Evolutionary conservation across 92 coral and sea anemone species (phyloP).

Genomic region (Parazoanthus swiftii): DNA sequence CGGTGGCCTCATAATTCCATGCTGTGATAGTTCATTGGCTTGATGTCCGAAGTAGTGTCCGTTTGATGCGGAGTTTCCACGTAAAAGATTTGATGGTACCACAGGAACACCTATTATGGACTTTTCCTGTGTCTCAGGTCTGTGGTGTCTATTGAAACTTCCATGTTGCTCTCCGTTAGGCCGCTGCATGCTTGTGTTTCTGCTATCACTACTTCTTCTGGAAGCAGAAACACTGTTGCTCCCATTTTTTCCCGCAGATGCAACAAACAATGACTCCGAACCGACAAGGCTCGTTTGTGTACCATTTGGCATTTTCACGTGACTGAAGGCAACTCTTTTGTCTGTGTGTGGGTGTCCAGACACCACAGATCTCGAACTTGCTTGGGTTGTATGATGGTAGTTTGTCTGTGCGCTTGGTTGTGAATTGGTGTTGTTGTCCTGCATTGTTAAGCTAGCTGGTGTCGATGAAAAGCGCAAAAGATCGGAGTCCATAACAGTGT

Average conservation of each 20-base stretch:
- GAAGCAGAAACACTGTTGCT: neutral
- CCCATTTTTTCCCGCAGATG: constrained; percentile 11
- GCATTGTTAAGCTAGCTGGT: constrained; percentile 3
- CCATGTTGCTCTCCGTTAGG: neutral
- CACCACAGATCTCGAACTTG: neutral
- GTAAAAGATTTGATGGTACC: constrained; percentile 1
- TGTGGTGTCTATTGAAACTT: neutral
- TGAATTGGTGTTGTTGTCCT: neutral
- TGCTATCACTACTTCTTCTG: neutral
- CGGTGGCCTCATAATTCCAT: constrained; percentile 10
- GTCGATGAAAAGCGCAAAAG: neutral
- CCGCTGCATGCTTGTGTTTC: neutral
- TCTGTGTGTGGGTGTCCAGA: constrained; percentile 21
- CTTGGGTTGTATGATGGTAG: neutral
- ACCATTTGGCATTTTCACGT: constrained; percentile 40
- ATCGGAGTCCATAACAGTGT: constrained; percentile 36
- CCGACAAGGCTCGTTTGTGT: constrained; percentile 10
- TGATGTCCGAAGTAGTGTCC: neutral
- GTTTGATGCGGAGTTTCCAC: neutral
- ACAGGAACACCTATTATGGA: neutral
- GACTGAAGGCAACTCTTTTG: constrained; percentile 31
- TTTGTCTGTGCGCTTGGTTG: constrained; percentile 7
- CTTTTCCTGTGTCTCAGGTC: constrained; percentile 22
- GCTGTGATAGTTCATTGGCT: neutral
- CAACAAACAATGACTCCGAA: constrained; percentile 12